Conservation (phyloP, 2,797 vertebrate genomes). For the Ceyx erithaca region DNA sequence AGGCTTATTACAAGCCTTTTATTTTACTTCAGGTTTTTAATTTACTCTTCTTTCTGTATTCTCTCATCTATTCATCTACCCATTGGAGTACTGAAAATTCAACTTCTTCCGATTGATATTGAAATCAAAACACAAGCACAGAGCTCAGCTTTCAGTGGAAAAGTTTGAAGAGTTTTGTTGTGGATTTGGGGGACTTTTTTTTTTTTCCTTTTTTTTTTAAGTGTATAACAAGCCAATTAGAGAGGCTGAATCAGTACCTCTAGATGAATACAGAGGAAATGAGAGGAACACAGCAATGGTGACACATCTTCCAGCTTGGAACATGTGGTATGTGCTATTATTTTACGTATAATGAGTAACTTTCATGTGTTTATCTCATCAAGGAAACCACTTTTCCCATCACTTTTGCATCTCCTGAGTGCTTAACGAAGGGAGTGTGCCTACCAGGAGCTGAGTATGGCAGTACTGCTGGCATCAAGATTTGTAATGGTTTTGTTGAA, state of each 20-base stretch:
- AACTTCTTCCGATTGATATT: constrained; percentile 16
- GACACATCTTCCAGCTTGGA: constrained; percentile 31
- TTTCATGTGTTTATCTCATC: constrained; percentile 9
- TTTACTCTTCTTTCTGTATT: constrained; percentile 27
- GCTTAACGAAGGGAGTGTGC: neutral
- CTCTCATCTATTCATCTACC: constrained; percentile 30
- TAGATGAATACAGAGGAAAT: constrained; percentile 55
- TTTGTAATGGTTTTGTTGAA: neutral
- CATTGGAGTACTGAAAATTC: neutral
- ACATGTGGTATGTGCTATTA: neutral
- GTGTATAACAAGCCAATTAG: constrained; percentile 19
- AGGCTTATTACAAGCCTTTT: neutral
- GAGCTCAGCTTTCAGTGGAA: neutral
- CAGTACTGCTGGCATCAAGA: neutral
- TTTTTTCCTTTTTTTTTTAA: neutral
- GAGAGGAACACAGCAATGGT: constrained; percentile 11
- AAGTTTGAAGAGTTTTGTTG: constrained; percentile 21
- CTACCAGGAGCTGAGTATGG: neutral
- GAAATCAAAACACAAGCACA: neutral
- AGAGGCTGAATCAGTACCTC: constrained; percentile 49
- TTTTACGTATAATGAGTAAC: neutral
- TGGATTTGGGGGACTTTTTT: neutral
- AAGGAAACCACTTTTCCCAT: constrained; percentile 2
- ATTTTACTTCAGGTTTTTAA: neutral
- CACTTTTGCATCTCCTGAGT: neutral